Evolutionary conservation across 2,797 vertebrate genomes (phyloP).

Genomic region (Chiropotes sagulatus): DNA sequence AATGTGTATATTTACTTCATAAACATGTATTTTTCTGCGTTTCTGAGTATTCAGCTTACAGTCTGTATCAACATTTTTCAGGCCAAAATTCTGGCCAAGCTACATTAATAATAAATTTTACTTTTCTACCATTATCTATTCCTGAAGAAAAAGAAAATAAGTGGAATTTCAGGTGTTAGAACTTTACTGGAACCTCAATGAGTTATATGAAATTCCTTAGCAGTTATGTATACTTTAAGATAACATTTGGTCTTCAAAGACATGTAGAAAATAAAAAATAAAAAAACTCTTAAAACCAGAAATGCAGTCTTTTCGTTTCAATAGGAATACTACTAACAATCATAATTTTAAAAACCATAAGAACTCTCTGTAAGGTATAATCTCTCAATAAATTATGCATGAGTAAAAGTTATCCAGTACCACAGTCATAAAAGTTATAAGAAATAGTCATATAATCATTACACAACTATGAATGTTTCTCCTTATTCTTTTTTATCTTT

Average conservation of each 20-base stretch:
- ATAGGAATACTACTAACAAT: background rate
- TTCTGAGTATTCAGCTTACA: background rate
- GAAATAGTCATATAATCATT: constrained; percentile 32
- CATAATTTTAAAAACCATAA: background rate
- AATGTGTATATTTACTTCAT: too few relatives aligned
- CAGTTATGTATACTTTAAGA: background rate
- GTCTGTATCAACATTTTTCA: background rate
- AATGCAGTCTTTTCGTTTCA: background rate
- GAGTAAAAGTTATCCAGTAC: background rate
- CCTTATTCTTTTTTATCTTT: constrained; percentile 23
- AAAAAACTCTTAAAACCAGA: background rate
- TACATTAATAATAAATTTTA: background rate
- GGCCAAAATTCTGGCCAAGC: background rate
- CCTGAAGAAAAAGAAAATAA: background rate
- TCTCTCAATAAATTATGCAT: background rate
- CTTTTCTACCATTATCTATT: too few relatives aligned
- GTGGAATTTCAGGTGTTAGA: background rate
- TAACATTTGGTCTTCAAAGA: background rate
- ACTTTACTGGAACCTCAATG: background rate
- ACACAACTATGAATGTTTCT: constrained; percentile 1
- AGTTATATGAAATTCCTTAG: background rate
- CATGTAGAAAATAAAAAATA: background rate
- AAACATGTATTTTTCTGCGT: background rate
- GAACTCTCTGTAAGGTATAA: background rate
- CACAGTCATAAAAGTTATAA: background rate